phyloP scores from a whole-genome alignment of 2,797 vertebrate species.

The Acropternis orthonyx region DNA sequence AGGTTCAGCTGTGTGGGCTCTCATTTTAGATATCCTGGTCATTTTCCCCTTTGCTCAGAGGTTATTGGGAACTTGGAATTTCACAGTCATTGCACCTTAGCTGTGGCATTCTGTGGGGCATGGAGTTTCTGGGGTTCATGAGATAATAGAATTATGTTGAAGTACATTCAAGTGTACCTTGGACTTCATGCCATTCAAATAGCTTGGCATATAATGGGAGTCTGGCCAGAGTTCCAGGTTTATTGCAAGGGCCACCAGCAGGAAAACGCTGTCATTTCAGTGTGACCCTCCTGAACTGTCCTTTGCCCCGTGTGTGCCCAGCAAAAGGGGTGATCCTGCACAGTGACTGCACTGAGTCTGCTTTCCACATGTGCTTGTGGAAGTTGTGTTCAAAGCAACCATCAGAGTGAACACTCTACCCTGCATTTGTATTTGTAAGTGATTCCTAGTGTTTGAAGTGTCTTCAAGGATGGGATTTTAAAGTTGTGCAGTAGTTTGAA shows the following conservation, averaged over 20 bases:
- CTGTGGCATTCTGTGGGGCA: background rate
- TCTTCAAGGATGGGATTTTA: background rate
- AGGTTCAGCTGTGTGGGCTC: background rate
- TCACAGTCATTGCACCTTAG: background rate
- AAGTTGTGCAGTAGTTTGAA: background rate
- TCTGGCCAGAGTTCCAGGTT: background rate
- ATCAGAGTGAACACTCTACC: background rate
- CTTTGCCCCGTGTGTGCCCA: fast-evolving
- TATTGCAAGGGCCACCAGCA: background rate
- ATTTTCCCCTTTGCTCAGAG: background rate
- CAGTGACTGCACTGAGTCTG: fast-evolving
- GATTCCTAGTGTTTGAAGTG: background rate
- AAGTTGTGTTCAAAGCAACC: background rate
- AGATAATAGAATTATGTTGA: background rate
- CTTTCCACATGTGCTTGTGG: fast-evolving
- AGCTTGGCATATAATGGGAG: background rate
- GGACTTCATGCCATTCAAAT: background rate
- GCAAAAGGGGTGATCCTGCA: background rate
- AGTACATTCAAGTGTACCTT: background rate
- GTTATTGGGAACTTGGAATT: background rate
- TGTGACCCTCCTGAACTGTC: background rate
- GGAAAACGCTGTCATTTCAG: background rate
- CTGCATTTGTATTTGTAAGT: background rate
- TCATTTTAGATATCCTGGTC: background rate
- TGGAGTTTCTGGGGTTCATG: background rate